Base-by-base conservation (phyloP, 2,888 invertebrate genomes). In the Microctonus aethiopoides region DNA sequence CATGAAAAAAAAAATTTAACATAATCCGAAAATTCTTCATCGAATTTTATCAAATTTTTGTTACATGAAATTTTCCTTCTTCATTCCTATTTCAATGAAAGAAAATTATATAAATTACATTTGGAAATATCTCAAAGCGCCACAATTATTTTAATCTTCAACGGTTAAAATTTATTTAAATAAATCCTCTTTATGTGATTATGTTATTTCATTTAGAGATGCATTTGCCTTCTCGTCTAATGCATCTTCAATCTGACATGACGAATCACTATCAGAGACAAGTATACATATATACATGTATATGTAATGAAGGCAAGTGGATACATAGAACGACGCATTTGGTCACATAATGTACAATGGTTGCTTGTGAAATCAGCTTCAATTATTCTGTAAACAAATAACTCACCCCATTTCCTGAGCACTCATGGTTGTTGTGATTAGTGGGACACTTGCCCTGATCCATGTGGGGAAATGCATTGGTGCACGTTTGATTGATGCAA, bases 351-450 rank as follows among this genome's bases (percentile, higher is more conserved):
- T 29, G n/a, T 36, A 13, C 26, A 39, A 39, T 32, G 13, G 10
- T 34, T 32, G 11, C 9, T 29, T 1, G 34, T n/a, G 20, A 61
- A 56, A 65, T 32, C 20, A 64, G 20, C n/a, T 64, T 57, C 32
- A 32, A 57, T 57, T 57, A 57, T 57, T 57, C 34, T 13, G 46
- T 46, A 39, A n/a, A 60, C 26, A 56, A 57, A 29, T 26, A 24
- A 92, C 95, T 93, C 88, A 98, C 98, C 89, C 99, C 99, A 88
- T 94, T 94, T 73, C 95, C 95, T 70, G 98, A 98, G 89, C 99
- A 99, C 86, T 97, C 95, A 80, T 92, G 89, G 83, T 93, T 94
- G 86, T 93, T 92, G 87, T 94, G 94, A 87, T 95, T 97, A 76
- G 92, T 93, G 72, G 97, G 97, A 88, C 98, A 98, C 86, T 93